These are phyloP conservation scores for Chydorus sphaericus DNA, from an alignment of 2,888 invertebrate genomes.

Conservation along the genomic window DNA sequence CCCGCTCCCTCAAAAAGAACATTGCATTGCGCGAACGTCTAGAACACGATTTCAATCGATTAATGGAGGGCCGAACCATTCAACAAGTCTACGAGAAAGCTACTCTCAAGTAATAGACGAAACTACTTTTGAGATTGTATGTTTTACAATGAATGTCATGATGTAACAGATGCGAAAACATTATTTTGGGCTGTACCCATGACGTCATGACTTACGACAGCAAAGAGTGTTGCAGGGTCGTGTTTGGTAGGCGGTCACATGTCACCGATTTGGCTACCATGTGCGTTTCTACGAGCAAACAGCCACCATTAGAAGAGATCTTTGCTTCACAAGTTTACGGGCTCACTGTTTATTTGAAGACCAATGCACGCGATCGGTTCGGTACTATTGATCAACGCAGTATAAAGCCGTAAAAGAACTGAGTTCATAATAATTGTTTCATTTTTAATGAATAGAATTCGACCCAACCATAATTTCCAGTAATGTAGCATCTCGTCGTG, in stretches of 20 bases:
- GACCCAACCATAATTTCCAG: slow-evolving; percentile 6
- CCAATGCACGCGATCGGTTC: slow-evolving; percentile 1
- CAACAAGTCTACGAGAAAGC: slow-evolving; percentile 4
- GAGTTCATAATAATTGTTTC: neutral
- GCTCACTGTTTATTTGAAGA: slow-evolving; percentile 7
- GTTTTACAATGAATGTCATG: no score
- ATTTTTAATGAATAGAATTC: slow-evolving; percentile 7
- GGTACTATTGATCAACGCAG: no score
- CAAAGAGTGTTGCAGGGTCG: neutral
- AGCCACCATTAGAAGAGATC: neutral
- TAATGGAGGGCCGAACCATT: neutral
- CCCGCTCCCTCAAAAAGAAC: neutral
- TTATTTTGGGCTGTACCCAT: slow-evolving; percentile 1
- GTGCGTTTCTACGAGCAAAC: slow-evolving; percentile 9
- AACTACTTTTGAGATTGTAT: no score
- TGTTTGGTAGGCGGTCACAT: neutral
- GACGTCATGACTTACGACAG: neutral
- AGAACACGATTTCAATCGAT: neutral
- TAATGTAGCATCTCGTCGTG: slow-evolving; percentile 2
- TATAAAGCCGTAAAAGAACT: neutral
- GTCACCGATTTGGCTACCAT: slow-evolving; percentile 4
- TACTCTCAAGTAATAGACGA: neutral
- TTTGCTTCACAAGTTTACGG: slow-evolving; percentile 12
- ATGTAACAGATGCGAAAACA: slow-evolving; percentile 2
- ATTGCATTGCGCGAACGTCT: neutral